Base-by-base conservation (phyloP, 1,140 invertebrate genomes). In the Drosophila tsacasi region DNA sequence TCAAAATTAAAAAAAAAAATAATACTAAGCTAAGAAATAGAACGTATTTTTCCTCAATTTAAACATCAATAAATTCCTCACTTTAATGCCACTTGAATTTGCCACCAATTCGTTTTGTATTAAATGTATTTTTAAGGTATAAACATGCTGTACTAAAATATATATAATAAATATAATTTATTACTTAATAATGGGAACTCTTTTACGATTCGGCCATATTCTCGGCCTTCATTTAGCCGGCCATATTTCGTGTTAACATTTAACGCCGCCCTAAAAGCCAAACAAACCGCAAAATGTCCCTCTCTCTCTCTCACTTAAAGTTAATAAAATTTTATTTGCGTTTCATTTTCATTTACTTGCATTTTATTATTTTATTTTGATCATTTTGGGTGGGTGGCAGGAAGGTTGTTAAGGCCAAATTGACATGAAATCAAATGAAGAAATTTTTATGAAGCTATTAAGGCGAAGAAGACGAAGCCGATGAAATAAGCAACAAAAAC, bases 261-360 rank as follows among this genome's bases (percentile, higher is more conserved):
- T 76, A 83, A 86, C 83, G 83, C 83, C 83, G 54, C 79, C 62
- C 71, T 76, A 77, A 84, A 27, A n/a, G 21, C 23, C 19, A 37
- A n/a, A 44, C 30, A 25, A 47, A 62, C 47, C 58, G 49, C 50
- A 61, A 42, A 58, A 63, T 37, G 40, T 39, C 23, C 40, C 30
- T 8, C 40, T 7, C 44, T 10, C n/a, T 23, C 12, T 35, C 23
- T 13, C 37, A 40, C 15, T 76, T 64, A 30, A 77, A 79, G 83
- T 85, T 82, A 49, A 83, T 86, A 87, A 86, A 87, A 86, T 83
- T 87, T 83, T 86, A 83, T 87, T 83, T 87, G 71, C 83, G 71
- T 79, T 87, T 86, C 71, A 83, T 87, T 86, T 76, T 86, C 83
- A 87, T 79, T 86, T 87, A 76, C 75, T 83, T 76, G 83, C 76